These are phyloP conservation scores for Mimachlamys varia DNA, from an alignment of 2,888 invertebrate genomes.

Conservation along the genomic window DNA sequence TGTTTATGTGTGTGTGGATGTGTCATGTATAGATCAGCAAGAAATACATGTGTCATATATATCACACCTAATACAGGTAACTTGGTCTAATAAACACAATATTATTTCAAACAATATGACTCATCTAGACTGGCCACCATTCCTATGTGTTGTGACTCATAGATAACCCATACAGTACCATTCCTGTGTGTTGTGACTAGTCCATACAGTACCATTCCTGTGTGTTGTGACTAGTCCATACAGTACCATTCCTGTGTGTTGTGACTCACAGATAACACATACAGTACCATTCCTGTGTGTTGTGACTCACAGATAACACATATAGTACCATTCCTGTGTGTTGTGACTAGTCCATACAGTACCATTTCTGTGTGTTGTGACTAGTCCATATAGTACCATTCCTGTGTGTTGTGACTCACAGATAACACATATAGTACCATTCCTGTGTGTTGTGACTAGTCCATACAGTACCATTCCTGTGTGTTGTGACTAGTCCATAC, in stretches of 20 bases:
- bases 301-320: too few relatives aligned
- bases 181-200: neutral
- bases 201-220: neutral
- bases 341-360: too few relatives aligned
- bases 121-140: neutral
- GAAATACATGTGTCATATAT: neutral
- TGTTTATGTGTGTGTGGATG: neutral
- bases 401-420: neutral
- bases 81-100: conserved; percentile 1
- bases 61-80: neutral
- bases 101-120: conserved; percentile 11
- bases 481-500: neutral
- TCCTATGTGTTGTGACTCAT: neutral
- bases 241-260: neutral
- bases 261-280: too few relatives aligned
- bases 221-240: neutral
- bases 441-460: neutral
- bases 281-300: neutral
- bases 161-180: too few relatives aligned
- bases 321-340: neutral
- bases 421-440: too few relatives aligned
- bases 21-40: neutral
- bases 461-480: neutral
- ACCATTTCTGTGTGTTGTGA: neutral
- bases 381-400: neutral